Evolutionary conservation across 2,113 vertebrate species (phyloP), one percentile per base, ranked within the genome.

Genomic region (Perognathus longimembris): DNA sequence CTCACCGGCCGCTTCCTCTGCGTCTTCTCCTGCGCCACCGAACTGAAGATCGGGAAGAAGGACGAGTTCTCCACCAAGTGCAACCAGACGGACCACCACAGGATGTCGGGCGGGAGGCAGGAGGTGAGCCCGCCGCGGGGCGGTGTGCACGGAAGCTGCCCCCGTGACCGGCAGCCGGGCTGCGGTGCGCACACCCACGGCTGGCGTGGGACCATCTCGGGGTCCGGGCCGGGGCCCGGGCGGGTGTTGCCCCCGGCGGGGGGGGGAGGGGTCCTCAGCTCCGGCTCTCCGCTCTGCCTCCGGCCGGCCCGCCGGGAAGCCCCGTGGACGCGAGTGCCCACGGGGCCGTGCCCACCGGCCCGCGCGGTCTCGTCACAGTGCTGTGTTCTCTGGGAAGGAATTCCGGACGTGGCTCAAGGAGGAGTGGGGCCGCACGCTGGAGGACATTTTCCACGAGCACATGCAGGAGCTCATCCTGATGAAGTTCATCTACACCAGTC

Each of bases 401-500:
- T 99, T 99, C 97, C 98, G 99, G 85, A 99, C 99, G 0, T 99
- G 99, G 99, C 97, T 99, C 88, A 98, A 99, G 96, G 99, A 99
- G 90, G 99, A 99, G 78, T 99, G 99, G 99, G 99, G 99, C 4
- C 98, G 99, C 66, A 99, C 99, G 0, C 97, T 99, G 93, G 99
- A 99, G 94, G 99, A 99, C 96, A 99, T 99, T 94, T 99, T 99
- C 97, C 99, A 99, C 0, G 99, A 99, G 54, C 99, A 99, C 98
- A 99, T 99, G 99, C 99, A 99, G 95, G 99, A 99, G 97, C 98
- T 99, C 86, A 99, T 99, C 94, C 97, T 99, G 70, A 99, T 99
- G 99, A 99, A 99, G 96, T 99, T 99, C 96, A 99, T 99, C 97
- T 99, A 99, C 93, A 99, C 99, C 89, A 99, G 99, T 97, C 99